Percentiles rank a stretch among this genome's conserved stretches.
Conservation (phyloP, 30 jellyfish, hydroid and myxozoan species). For the Mastigias papua region DNA sequence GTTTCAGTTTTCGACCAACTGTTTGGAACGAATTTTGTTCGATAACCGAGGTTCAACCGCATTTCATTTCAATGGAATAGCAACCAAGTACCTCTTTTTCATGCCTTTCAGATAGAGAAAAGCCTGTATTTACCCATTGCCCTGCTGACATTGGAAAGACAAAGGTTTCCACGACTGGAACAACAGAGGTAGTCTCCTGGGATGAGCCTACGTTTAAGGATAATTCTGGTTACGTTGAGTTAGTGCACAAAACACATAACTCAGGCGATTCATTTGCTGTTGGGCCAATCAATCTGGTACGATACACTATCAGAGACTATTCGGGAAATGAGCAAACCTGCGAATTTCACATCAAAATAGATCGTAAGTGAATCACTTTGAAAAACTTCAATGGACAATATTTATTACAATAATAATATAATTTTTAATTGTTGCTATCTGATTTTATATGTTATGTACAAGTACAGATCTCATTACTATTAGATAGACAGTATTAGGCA, state of each 20-base stretch:
- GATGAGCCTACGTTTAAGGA: constrained; percentile 81
- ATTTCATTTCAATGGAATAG: too few species aligned
- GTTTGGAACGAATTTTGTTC: too few species aligned
- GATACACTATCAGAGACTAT: constrained; percentile 77
- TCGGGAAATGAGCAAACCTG: constrained; percentile 73
- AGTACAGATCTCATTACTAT: too few species aligned
- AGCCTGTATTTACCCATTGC: constrained; percentile 87
- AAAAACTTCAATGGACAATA: too few species aligned
- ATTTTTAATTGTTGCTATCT: too few species aligned
- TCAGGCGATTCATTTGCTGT: constrained; percentile 76
- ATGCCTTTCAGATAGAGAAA: constrained; percentile 74
- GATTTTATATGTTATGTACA: too few species aligned
- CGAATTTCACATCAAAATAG: constrained; percentile 81
- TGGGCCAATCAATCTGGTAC: constrained; percentile 62
- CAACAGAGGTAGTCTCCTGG: constrained; percentile 80
- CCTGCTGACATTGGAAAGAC: constrained; percentile 86
- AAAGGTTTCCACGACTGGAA: constrained; percentile 47
- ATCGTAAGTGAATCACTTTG: constrained; percentile 69
- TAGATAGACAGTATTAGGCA: too few species aligned
- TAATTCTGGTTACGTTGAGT: constrained; percentile 88
- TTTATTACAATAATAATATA: too few species aligned
- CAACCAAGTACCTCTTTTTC: neutral
- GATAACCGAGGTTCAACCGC: too few species aligned
- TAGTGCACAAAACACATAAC: constrained; percentile 53
- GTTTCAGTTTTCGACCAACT: too few species aligned